These are phyloP conservation scores for Myodes glareolus DNA, from an alignment of 2,113 vertebrate genomes.

Conservation along the genomic window DNA sequence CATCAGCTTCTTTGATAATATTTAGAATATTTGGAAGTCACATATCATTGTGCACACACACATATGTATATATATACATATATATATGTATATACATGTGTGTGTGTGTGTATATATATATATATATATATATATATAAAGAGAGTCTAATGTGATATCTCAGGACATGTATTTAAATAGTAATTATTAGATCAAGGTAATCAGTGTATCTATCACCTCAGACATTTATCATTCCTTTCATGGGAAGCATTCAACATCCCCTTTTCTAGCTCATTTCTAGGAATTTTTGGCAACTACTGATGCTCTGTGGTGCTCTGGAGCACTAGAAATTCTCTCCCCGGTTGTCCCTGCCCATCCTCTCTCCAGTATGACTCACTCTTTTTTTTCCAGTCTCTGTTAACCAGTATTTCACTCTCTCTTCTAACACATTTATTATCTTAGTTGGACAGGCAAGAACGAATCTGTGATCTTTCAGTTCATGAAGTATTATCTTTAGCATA, in stretches of 20 bases:
- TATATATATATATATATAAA: too few species aligned
- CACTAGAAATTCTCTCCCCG: neutral
- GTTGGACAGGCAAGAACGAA: neutral
- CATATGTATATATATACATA: too few species aligned
- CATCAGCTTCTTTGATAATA: neutral
- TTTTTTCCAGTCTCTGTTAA: neutral
- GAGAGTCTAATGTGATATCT: neutral
- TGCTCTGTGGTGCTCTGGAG: neutral
- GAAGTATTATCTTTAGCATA: neutral
- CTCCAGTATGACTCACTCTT: fast-evolving
- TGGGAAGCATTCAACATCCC: neutral
- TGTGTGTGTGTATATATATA: too few species aligned
- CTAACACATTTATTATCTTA: neutral
- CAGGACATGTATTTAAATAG: neutral
- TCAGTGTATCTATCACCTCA: neutral
- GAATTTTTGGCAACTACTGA: neutral
- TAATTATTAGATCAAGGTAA: neutral
- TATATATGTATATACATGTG: too few species aligned
- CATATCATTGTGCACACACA: neutral
- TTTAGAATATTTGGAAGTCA: neutral
- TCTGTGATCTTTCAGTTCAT: neutral
- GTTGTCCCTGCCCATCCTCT: neutral
- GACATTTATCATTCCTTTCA: neutral
- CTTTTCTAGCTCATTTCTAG: neutral
- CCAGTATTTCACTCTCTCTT: neutral